phyloP scores from a whole-genome alignment of 2,113 vertebrate genomes.

The Plecturocebus donacophilus region DNA sequence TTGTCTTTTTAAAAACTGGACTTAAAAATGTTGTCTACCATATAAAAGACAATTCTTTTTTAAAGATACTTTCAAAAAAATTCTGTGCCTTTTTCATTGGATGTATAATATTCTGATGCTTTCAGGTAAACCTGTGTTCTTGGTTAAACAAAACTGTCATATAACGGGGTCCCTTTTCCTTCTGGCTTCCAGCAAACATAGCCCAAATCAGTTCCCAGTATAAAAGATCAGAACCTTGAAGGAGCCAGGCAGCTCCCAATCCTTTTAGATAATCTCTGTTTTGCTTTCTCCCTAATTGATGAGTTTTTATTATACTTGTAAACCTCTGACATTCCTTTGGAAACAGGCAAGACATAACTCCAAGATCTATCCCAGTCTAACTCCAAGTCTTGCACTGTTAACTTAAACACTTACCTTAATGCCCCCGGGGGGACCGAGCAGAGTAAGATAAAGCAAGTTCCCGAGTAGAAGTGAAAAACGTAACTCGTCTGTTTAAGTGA shows the following conservation, averaged over 20 bases:
- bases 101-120: not conserved
- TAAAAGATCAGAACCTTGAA: not conserved
- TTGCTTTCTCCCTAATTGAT: not conserved
- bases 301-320: not conserved
- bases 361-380: not conserved
- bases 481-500: not conserved
- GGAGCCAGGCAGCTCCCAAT: not conserved
- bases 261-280: not conserved
- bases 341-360: not conserved
- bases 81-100: not conserved
- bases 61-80: conserved; percentile 4
- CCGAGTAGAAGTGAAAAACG: not conserved
- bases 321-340: not conserved
- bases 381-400: not conserved
- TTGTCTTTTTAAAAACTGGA: conserved; percentile 31
- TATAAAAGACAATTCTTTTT: not conserved
- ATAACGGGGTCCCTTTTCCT: not conserved
- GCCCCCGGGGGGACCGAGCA: not conserved
- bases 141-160: conserved; percentile 22
- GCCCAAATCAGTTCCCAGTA: not conserved
- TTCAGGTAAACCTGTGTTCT: not conserved
- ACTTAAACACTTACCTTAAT: not conserved
- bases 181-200: not conserved
- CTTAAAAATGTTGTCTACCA: conserved; percentile 10
- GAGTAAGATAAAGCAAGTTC: not conserved